Conservation (phyloP, 2,888 invertebrate species). For the Panzeria rudis region DNA sequence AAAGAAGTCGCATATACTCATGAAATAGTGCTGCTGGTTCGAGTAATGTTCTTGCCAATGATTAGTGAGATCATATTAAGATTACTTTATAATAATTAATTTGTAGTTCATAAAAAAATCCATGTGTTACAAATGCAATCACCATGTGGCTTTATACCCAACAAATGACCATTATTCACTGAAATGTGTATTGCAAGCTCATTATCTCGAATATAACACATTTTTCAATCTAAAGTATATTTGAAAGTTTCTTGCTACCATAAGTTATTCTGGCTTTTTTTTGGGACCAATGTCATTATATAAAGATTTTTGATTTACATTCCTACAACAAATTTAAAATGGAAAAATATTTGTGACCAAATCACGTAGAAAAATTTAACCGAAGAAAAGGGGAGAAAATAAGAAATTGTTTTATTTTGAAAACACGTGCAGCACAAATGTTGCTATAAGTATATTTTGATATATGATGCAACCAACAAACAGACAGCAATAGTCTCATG, state of each 20-base stretch:
- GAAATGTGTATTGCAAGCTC: conserved; percentile 22
- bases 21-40: too few species aligned
- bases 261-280: background rate
- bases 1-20: too few species aligned
- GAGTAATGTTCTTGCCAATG: too few species aligned
- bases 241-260: conserved; percentile 14
- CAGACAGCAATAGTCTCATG: background rate
- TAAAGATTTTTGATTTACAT: conserved; percentile 37
- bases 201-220: conserved; percentile 19
- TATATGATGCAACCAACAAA: conserved; percentile 52
- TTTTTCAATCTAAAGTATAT: conserved; percentile 19
- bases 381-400: background rate
- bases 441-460: conserved; percentile 67
- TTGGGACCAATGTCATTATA: conserved; percentile 20
- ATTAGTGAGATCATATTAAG: too few species aligned
- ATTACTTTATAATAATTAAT: too few species aligned
- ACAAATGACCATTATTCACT: conserved; percentile 16
- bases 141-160: background rate
- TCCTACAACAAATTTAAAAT: conserved; percentile 2
- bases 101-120: too few species aligned
- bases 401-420: conserved; percentile 58
- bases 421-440: conserved; percentile 71
- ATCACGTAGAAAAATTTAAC: conserved; percentile 58
- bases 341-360: conserved; percentile 57
- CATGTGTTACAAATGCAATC: too few species aligned